Evolutionary conservation across 2,797 vertebrate genomes (phyloP).

Genomic region (Cossypha niveicapilla): DNA sequence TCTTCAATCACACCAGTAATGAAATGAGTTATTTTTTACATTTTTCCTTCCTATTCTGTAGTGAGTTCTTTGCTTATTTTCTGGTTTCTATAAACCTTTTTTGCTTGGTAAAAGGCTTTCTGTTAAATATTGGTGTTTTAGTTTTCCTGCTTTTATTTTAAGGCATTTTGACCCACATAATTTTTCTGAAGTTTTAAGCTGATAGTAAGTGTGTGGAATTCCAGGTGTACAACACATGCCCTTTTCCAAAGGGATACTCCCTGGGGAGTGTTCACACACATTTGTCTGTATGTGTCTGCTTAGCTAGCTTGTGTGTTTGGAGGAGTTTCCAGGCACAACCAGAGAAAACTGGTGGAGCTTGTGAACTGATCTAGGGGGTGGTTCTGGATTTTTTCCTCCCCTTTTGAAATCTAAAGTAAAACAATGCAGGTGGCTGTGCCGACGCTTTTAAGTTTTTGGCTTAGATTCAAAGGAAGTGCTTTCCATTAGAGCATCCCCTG

Average conservation of each 20-base stretch:
- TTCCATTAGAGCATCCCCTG: constrained; percentile 5
- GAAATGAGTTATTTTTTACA: background rate
- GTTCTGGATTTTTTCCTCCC: background rate
- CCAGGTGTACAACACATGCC: background rate
- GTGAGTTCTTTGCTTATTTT: background rate
- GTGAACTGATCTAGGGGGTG: background rate
- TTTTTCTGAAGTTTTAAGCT: background rate
- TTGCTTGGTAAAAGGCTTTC: background rate
- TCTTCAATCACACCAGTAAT: background rate
- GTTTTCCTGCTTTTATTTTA: background rate
- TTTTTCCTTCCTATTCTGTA: background rate
- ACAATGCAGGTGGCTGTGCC: background rate
- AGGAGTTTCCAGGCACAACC: background rate
- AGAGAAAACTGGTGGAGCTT: background rate
- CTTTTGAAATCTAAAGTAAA: background rate
- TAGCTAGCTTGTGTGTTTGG: background rate
- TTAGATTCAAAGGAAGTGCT: background rate
- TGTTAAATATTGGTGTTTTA: background rate
- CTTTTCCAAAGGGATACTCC: background rate
- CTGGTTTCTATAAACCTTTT: background rate
- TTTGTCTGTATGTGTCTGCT: too few relatives aligned
- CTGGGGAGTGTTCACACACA: background rate
- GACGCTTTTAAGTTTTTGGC: constrained; percentile 39
- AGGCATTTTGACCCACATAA: background rate
- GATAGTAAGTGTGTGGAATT: background rate